Percentiles rank a stretch among this genome's conserved stretches.
phyloP scores from a whole-genome alignment of 2,797 vertebrate species.

The Zenarchopterus dispar region DNA sequence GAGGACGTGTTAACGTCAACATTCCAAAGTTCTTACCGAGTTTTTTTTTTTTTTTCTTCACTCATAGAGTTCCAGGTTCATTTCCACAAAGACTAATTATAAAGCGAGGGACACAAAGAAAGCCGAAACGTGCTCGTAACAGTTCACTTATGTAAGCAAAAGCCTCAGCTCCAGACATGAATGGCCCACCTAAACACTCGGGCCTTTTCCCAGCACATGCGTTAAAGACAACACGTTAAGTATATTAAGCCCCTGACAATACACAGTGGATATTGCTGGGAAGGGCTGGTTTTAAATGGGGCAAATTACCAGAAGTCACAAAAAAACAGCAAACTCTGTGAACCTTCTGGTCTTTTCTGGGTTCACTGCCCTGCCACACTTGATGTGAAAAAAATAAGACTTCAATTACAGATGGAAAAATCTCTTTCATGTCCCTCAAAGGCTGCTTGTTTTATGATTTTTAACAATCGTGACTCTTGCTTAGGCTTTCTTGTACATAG shows the following conservation, averaged over 20 bases:
- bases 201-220: conserved; percentile 38
- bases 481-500: not conserved
- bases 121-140: conserved; percentile 44
- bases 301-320: conserved; percentile 56
- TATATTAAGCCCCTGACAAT: conserved; percentile 56
- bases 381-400: conserved; percentile 36
- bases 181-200: conserved; percentile 55
- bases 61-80: conserved; percentile 47
- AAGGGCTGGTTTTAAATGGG: conserved; percentile 58
- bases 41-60: not conserved
- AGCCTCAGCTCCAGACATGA: conserved; percentile 48
- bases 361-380: conserved; percentile 7
- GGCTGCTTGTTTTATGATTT: too few relatives aligned
- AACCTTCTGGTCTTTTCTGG: conserved; percentile 4
- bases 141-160: conserved; percentile 56
- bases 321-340: conserved; percentile 29
- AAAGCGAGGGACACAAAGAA: conserved; percentile 53
- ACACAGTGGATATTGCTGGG: conserved; percentile 35
- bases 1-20: conserved; percentile 71
- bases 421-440: too few relatives aligned
- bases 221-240: conserved; percentile 58
- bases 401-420: too few relatives aligned
- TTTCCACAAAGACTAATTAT: conserved; percentile 47
- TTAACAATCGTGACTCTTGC: too few relatives aligned
- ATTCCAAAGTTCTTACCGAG: conserved; percentile 69